These are phyloP conservation scores for Cryptoprocta ferox DNA, from an alignment of 2,797 vertebrate genomes.

Conservation along the genomic window DNA sequence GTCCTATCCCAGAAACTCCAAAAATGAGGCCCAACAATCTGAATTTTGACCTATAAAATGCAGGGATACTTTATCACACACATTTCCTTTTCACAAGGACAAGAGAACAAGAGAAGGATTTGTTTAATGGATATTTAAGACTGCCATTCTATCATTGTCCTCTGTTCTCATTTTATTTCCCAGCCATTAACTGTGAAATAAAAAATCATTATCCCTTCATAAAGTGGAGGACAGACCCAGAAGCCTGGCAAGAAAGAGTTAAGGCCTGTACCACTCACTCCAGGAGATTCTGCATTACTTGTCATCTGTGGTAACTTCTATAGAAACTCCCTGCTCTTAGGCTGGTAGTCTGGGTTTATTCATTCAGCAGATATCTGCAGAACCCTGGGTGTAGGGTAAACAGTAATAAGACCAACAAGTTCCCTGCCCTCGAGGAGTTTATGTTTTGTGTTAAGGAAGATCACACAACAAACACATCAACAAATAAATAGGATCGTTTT, in stretches of 20 bases:
- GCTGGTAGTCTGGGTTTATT: not conserved
- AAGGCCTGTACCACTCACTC: not conserved
- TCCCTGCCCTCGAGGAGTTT: not conserved
- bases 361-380: not conserved
- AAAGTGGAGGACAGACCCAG: constrained; percentile 26
- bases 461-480: not conserved
- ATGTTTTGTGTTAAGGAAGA: not conserved
- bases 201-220: constrained; percentile 42
- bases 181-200: constrained; percentile 55
- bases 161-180: constrained; percentile 50
- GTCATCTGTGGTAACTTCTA: not conserved
- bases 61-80: not conserved
- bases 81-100: not conserved
- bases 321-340: not conserved
- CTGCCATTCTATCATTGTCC: not conserved
- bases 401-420: not conserved
- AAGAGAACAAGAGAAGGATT: not conserved
- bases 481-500: not conserved
- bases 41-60: not conserved
- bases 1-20: not conserved
- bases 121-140: constrained; percentile 55
- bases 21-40: not conserved
- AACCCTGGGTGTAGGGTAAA: not conserved
- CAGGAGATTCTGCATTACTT: not conserved
- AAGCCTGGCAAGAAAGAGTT: constrained; percentile 5